Evolutionary conservation across 2,888 invertebrate genomes (phyloP).

Genomic region (Drosophila buzzatii): DNA sequence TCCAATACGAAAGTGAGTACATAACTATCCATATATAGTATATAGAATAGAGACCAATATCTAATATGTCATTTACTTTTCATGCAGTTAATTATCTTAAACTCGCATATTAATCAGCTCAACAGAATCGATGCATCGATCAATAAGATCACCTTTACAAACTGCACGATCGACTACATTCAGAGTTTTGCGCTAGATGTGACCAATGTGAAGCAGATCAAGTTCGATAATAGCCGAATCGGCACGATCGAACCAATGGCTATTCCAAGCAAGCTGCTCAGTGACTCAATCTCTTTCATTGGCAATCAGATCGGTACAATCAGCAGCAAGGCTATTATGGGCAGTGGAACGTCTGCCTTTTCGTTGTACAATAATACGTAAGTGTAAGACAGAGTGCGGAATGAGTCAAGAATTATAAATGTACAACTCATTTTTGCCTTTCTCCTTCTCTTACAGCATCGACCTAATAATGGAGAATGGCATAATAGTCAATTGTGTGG

Average conservation of each 20-base stretch:
- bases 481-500: conserved; percentile 78
- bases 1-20: conserved; percentile 79
- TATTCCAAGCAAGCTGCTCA: conserved; percentile 83
- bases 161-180: conserved; percentile 81
- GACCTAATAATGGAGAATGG: conserved; percentile 81
- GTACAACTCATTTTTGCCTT: background rate
- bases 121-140: conserved; percentile 82
- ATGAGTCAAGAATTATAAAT: background rate
- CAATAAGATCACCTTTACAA: conserved; percentile 79
- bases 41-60: background rate
- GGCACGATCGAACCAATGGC: conserved; percentile 79
- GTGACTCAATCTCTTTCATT: conserved; percentile 82
- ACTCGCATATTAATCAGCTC: conserved; percentile 76
- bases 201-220: conserved; percentile 81
- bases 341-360: conserved; percentile 83
- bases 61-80: background rate
- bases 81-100: conserved; percentile 78
- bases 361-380: conserved; percentile 82
- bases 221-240: conserved; percentile 82
- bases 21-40: background rate
- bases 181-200: conserved; percentile 83
- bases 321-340: conserved; percentile 83
- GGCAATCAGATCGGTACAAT: conserved; percentile 82
- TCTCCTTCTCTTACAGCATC: conserved; percentile 70
- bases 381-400: conserved; percentile 33